Evolutionary conservation across 1,140 invertebrate species (phyloP).

Genomic region (Solenopsis invicta): DNA sequence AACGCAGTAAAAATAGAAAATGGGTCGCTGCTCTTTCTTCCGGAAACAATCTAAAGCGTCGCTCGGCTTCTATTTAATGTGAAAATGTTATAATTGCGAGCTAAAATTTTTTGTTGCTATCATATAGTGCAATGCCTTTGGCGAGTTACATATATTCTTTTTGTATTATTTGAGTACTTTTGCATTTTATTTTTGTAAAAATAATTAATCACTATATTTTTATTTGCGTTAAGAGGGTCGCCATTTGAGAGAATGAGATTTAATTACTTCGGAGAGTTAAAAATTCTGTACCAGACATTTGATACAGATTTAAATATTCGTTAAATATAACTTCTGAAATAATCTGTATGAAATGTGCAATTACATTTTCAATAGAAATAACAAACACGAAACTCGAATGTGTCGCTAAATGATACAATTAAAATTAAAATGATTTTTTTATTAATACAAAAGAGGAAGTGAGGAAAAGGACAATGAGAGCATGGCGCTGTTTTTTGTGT

Average conservation of each 20-base stretch:
- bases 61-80: slow-evolving; percentile 21
- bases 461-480: no score
- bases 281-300: slow-evolving; percentile 35
- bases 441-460: no score
- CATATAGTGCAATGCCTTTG: not conserved
- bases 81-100: slow-evolving; percentile 52
- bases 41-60: slow-evolving; percentile 44
- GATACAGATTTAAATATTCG: slow-evolving; percentile 21
- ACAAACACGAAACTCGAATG: not conserved
- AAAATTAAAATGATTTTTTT: not conserved
- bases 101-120: slow-evolving; percentile 25
- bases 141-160: slow-evolving; percentile 24
- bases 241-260: slow-evolving; percentile 33
- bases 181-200: not conserved
- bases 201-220: slow-evolving; percentile 32
- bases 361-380: not conserved
- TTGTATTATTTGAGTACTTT: not conserved
- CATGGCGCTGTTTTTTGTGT: no score
- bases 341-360: not conserved
- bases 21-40: not conserved
- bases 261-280: not conserved
- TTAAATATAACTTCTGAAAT: not conserved
- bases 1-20: slow-evolving; percentile 29
- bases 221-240: not conserved
- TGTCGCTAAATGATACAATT: not conserved